Evolutionary conservation across 2,113 vertebrate species (phyloP), one percentile per base, ranked within the genome.

Genomic region (Taurulus bubalis): DNA sequence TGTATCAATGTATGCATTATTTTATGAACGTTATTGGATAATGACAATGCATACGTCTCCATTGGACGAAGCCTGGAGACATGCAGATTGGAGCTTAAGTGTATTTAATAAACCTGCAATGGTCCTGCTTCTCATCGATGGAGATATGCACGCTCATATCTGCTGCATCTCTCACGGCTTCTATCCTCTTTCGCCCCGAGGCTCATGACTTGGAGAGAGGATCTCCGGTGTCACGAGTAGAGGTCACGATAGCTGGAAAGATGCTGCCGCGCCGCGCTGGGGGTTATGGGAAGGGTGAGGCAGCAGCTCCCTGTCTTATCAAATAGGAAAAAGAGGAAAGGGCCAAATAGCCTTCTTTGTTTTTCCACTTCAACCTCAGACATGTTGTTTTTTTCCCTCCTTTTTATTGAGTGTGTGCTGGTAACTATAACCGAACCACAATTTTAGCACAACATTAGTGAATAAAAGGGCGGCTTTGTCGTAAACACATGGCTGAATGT

Each of bases 261-360:
- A 85, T 76, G 68, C 83, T 84, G 67, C 45, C 67, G 45, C 89
- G 73, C 71, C 56, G 53, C 22, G 10, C 42, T 42, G 64, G 68
- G 72, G 87, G 86, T 90, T 91, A 62, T 91, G 87, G 84, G 85
- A 90, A 91, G 82, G 81, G 64, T 84, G 82, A 90, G 77, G 84
- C 83, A 79, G 56, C 64, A 70, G 34, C 80, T 73, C 77, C 24
- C 12, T 34, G 7, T 79, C 71, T 68, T 53, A 42, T 55, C 30
- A 80, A 70, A 77, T 75, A 34, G 82, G 53, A 80, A 28, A 64
- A 60, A 36, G 34, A 18, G 28, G 79, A 80, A 42, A 4, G 34
- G 53, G 53, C 87, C 76, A 83, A 58, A 53, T 16, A 71, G 74
- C 63, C 62, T 68, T 53, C 34, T 36, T 12, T 73, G 24, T 64